Evolutionary conservation across 1,140 invertebrate genomes (phyloP).

Genomic region (Lepidurus packardi): DNA sequence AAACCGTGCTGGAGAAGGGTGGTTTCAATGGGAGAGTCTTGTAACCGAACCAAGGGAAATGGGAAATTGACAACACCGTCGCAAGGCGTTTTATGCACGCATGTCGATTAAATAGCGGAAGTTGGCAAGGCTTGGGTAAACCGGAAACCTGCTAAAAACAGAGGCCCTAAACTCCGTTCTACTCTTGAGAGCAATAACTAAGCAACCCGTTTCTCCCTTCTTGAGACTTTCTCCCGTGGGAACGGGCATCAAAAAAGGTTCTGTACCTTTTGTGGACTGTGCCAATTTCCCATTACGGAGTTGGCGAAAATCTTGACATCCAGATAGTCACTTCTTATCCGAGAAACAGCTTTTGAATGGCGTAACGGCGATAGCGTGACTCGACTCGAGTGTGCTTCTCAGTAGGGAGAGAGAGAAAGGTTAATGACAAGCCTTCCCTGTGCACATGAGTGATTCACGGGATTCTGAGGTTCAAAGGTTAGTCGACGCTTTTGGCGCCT

Average conservation of each 20-base stretch:
- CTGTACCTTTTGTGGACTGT: neutral
- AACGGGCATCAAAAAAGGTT: neutral
- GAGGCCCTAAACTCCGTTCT: neutral
- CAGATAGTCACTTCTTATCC: neutral
- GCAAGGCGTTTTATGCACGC: constrained; percentile 16
- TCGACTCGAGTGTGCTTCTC: too few relatives aligned
- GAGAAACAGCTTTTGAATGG: neutral
- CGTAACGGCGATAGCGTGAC: neutral
- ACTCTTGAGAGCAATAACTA: too few relatives aligned
- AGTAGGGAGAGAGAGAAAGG: neutral
- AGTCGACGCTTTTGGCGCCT: neutral
- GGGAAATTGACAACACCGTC: neutral
- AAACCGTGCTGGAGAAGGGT: too few relatives aligned
- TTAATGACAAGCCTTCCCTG: neutral
- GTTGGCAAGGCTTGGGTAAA: neutral
- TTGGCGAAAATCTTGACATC: neutral
- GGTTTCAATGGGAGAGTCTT: too few relatives aligned
- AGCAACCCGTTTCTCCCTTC: too few relatives aligned
- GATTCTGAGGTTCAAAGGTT: neutral
- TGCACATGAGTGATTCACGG: neutral
- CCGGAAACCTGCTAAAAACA: neutral
- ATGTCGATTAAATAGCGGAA: constrained; percentile 9
- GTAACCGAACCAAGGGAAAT: neutral
- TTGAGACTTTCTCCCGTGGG: too few relatives aligned
- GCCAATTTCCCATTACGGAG: neutral